phyloP scores from a whole-genome alignment of 2,888 invertebrate genomes.

The Synanthedon formicaeformis region DNA sequence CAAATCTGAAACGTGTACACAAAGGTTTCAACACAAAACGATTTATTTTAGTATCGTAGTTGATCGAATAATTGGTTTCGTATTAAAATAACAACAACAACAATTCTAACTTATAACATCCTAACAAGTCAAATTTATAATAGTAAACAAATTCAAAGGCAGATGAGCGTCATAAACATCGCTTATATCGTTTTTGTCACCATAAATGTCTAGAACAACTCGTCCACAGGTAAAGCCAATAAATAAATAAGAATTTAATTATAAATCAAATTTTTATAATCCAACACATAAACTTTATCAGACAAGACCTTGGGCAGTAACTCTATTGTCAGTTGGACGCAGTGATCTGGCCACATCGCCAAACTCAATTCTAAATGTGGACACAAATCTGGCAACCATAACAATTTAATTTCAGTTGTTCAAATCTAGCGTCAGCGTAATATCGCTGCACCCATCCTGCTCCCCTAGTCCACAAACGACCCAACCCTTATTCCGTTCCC shows the following conservation, averaged over 20 bases:
- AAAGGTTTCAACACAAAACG: too few relatives aligned
- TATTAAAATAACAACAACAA: too few relatives aligned
- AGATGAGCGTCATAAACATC: too few relatives aligned
- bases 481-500: slow-evolving; percentile 29
- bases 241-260: not conserved
- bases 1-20: too few relatives aligned
- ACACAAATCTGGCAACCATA: slow-evolving; percentile 59
- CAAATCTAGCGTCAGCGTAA: slow-evolving; percentile 61
- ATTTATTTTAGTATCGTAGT: too few relatives aligned
- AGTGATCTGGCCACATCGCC: slow-evolving; percentile 51
- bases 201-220: too few relatives aligned
- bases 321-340: slow-evolving; percentile 32
- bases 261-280: slow-evolving; percentile 4
- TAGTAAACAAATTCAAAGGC: too few relatives aligned
- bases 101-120: too few relatives aligned
- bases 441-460: slow-evolving; percentile 52
- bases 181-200: too few relatives aligned
- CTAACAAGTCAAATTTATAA: too few relatives aligned
- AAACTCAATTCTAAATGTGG: slow-evolving; percentile 63
- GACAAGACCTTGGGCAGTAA: slow-evolving; percentile 25
- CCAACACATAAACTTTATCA: slow-evolving; percentile 4
- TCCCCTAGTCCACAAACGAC: slow-evolving; percentile 35
- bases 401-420: slow-evolving; percentile 70
- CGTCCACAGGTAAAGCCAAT: not conserved
- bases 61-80: too few relatives aligned